phyloP scores from a whole-genome alignment of 2,113 vertebrate genomes.

The Vanacampus margaritifer region DNA sequence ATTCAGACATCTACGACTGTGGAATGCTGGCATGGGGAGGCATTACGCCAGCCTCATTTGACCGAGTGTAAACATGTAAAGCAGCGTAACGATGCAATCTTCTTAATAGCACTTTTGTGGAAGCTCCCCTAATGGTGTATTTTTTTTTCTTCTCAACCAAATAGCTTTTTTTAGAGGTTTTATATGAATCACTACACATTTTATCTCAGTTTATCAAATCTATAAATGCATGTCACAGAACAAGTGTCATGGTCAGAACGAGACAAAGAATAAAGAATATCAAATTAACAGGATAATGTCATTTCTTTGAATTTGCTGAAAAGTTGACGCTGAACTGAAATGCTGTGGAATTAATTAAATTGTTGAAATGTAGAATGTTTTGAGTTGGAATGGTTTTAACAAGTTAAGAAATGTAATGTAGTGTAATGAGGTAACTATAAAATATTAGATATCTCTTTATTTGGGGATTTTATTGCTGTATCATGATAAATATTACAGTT shows the following conservation, averaged over 20 bases:
- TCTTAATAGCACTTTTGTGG: not conserved
- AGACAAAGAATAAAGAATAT: not conserved
- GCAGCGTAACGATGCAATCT: not conserved
- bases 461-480: too few relatives aligned
- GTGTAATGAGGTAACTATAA: too few relatives aligned
- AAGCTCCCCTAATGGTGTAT: not conserved
- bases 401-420: too few relatives aligned
- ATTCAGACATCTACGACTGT: not conserved
- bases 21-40: not conserved
- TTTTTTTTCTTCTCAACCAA: not conserved
- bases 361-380: too few relatives aligned
- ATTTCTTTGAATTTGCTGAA: not conserved
- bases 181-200: not conserved
- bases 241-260: not conserved
- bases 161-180: not conserved
- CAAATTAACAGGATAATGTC: not conserved
- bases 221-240: not conserved
- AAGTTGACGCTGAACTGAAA: too few relatives aligned
- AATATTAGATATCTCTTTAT: too few relatives aligned
- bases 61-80: not conserved
- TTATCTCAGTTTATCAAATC: not conserved
- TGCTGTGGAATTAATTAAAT: too few relatives aligned
- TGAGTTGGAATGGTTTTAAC: too few relatives aligned
- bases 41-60: constrained; percentile 2
- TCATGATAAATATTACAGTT: too few relatives aligned